Conservation (phyloP, 1,140 invertebrate genomes). For the Hylaeus anthracinus region DNA sequence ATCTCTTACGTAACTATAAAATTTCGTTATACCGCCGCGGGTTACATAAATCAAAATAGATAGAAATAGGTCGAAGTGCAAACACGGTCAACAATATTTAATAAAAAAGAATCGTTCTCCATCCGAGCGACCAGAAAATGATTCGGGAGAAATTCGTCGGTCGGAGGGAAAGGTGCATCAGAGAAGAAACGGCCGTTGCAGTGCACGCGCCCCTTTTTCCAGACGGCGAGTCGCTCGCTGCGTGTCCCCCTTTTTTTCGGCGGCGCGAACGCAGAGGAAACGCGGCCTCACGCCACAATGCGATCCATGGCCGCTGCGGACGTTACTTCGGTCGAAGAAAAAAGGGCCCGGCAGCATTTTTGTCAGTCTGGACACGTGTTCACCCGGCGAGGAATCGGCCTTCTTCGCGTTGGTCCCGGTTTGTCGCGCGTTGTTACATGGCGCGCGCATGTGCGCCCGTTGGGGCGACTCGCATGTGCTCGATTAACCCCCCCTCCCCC, state of each 20-base stretch:
- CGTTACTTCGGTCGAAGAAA: neutral
- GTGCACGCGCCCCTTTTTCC: conserved; percentile 42
- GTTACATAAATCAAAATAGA: no score
- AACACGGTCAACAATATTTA: no score
- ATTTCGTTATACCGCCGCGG: no score
- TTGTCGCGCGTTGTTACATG: conserved; percentile 25
- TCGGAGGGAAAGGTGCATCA: neutral
- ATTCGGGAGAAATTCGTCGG: no score
- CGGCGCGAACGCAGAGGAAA: conserved; percentile 36
- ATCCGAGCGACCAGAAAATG: no score
- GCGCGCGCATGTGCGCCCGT: conserved; percentile 13
- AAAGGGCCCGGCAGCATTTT: conserved; percentile 35
- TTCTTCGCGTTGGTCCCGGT: conserved; percentile 47
- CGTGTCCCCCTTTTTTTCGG: neutral
- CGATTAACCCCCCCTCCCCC: conserved; percentile 10
- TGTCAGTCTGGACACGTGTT: conserved; percentile 51
- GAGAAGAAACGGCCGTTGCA: conserved; percentile 3
- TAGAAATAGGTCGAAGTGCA: no score
- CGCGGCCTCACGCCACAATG: conserved; percentile 19
- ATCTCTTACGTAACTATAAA: no score
- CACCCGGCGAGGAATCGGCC: conserved; percentile 34
- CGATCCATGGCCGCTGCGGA: conserved; percentile 1
- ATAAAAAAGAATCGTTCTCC: no score
- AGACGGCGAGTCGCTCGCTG: neutral
- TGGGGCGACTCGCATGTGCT: conserved; percentile 13